Evolutionary conservation across 53 echinoderm and acorn worm genomes (phyloP).

Genomic region (Patiria pectinifera): DNA sequence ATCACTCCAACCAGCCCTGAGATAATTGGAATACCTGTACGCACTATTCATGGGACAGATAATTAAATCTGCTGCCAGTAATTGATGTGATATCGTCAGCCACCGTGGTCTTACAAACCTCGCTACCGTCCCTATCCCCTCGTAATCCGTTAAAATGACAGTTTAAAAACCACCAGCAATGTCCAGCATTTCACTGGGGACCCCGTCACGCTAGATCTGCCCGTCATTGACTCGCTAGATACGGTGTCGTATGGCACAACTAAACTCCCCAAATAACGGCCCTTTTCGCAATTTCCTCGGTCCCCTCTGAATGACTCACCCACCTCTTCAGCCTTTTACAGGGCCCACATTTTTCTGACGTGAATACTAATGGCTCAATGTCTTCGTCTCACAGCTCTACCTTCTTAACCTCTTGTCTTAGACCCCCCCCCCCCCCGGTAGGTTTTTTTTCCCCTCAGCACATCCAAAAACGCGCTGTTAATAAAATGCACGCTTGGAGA

Average conservation of each 20-base stretch:
- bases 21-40: background rate
- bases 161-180: background rate
- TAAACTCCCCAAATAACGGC: background rate
- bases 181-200: constrained; percentile 10
- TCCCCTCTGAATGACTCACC: constrained; percentile 32
- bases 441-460: background rate
- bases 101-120: background rate
- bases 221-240: background rate
- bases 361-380: constrained; percentile 39
- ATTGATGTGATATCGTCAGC: background rate
- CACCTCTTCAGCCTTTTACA: background rate
- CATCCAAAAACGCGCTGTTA: constrained; percentile 22
- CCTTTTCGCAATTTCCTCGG: background rate
- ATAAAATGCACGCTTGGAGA: constrained; percentile 42
- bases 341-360: background rate
- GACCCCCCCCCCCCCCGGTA: background rate
- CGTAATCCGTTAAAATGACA: background rate
- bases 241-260: constrained; percentile 5
- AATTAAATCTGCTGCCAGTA: background rate
- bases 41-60: background rate
- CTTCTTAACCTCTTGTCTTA: constrained; percentile 22
- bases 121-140: background rate
- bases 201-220: background rate
- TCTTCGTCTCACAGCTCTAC: constrained; percentile 13
- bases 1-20: background rate